phyloP scores from a whole-genome alignment of 2,888 invertebrate genomes.

The Hydriomena furcata region DNA sequence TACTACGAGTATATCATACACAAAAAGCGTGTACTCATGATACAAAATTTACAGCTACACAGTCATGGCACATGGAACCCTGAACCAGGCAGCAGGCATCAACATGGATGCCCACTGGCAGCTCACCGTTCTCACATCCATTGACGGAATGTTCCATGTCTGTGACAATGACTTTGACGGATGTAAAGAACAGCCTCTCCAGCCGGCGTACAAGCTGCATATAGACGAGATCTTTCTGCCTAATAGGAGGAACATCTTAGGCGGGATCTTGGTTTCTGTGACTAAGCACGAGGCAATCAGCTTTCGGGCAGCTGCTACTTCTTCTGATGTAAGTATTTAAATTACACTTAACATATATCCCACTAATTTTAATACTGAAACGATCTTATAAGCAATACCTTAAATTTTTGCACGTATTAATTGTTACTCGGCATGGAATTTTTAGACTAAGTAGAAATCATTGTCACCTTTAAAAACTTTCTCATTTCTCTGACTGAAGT shows the following conservation, averaged over 20 bases:
- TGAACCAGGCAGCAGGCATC: slow-evolving; percentile 40
- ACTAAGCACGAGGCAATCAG: slow-evolving; percentile 58
- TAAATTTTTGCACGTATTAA: no score
- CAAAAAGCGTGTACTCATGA: no score
- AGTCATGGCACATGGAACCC: slow-evolving; percentile 60
- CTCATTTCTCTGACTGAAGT: no score
- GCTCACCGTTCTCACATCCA: slow-evolving; percentile 58
- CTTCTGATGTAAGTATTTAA: slow-evolving; percentile 49
- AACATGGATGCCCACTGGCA: slow-evolving; percentile 63
- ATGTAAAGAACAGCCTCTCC: slow-evolving; percentile 53
- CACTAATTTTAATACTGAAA: no score
- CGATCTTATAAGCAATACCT: no score
- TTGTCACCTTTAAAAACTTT: no score
- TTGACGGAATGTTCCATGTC: slow-evolving; percentile 57
- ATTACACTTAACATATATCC: not conserved
- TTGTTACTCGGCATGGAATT: no score
- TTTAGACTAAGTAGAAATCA: no score
- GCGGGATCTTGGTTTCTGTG: slow-evolving; percentile 61
- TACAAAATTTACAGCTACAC: slow-evolving; percentile 55
- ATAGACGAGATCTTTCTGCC: slow-evolving; percentile 70
- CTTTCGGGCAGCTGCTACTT: slow-evolving; percentile 61
- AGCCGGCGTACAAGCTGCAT: slow-evolving; percentile 54
- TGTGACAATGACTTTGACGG: slow-evolving; percentile 57
- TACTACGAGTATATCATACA: no score
- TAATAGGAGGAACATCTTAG: slow-evolving; percentile 68